Evolutionary conservation across 2,797 vertebrate genomes (phyloP).

Genomic region (Myotis daubentonii): DNA sequence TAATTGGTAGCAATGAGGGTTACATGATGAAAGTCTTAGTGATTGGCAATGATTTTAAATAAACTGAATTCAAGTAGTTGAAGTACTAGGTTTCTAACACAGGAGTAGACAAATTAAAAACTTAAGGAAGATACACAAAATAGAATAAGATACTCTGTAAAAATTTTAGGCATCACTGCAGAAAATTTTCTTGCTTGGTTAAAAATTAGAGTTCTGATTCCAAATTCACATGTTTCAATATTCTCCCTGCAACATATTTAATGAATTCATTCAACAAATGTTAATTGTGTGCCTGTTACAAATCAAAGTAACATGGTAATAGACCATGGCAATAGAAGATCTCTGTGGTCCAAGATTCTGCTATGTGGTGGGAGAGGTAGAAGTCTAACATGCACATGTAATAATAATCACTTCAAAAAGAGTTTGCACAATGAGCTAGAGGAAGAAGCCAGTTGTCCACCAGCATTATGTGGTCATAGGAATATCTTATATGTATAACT

Average conservation of each 20-base stretch:
- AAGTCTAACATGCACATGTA: not conserved
- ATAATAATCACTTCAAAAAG: not conserved
- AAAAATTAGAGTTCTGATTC: not conserved
- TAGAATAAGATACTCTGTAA: not conserved
- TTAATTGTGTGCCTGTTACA: not conserved
- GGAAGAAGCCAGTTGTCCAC: not conserved
- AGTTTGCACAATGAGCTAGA: not conserved
- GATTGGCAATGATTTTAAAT: not conserved
- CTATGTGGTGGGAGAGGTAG: not conserved
- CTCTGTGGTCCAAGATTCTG: not conserved
- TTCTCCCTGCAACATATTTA: not conserved
- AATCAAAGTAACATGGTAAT: not conserved
- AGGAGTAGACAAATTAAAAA: not conserved
- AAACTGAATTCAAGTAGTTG: not conserved
- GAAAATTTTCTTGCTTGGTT: not conserved
- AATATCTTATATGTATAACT: not conserved
- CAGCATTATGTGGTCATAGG: not conserved
- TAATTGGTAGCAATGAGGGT: too few species aligned
- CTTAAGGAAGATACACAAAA: not conserved
- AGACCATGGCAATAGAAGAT: not conserved
- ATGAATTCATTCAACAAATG: not conserved
- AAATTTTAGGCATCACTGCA: not conserved
- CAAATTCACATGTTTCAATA: not conserved
- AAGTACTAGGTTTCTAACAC: not conserved
- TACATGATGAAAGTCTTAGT: not conserved